phyloP scores from a whole-genome alignment of 2,113 vertebrate species.

The Anguilla rostrata region DNA sequence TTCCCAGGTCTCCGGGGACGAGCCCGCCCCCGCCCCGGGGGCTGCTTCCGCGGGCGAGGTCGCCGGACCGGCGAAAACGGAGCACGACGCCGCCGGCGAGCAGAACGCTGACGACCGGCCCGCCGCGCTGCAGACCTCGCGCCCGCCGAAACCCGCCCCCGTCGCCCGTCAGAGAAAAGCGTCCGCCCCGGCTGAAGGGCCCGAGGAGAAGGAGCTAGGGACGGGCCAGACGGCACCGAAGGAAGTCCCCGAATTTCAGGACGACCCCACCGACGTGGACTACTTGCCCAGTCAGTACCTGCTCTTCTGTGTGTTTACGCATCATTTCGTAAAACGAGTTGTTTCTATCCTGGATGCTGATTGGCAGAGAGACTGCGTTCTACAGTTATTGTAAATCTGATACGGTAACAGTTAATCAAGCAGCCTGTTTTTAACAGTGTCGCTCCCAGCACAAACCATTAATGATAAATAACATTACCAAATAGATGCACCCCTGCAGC shows the following conservation, averaged over 20 bases:
- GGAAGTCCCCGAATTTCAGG: slow-evolving; percentile 52
- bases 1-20: neutral
- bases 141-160: neutral
- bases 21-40: slow-evolving; percentile 16
- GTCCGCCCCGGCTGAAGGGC: neutral
- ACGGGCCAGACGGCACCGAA: slow-evolving; percentile 36
- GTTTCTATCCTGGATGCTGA: too few relatives aligned
- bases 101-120: slow-evolving; percentile 11
- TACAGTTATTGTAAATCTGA: too few relatives aligned
- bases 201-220: slow-evolving; percentile 20
- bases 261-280: slow-evolving; percentile 63
- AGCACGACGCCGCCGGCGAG: slow-evolving; percentile 24
- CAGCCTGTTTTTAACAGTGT: too few relatives aligned
- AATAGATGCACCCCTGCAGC: too few relatives aligned
- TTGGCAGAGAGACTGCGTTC: too few relatives aligned
- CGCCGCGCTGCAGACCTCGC: neutral
- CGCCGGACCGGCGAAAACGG: slow-evolving; percentile 28
- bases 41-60: slow-evolving; percentile 20
- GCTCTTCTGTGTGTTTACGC: neutral
- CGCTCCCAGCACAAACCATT: too few relatives aligned
- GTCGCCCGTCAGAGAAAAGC: slow-evolving; percentile 3
- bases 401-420: too few relatives aligned
- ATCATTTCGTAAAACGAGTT: neutral
- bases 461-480: too few relatives aligned
- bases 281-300: slow-evolving; percentile 63